Evolutionary conservation across 2,888 invertebrate genomes (phyloP), one percentile per base, ranked within the genome.

Genomic region (Tenthredo scrophulariae): DNA sequence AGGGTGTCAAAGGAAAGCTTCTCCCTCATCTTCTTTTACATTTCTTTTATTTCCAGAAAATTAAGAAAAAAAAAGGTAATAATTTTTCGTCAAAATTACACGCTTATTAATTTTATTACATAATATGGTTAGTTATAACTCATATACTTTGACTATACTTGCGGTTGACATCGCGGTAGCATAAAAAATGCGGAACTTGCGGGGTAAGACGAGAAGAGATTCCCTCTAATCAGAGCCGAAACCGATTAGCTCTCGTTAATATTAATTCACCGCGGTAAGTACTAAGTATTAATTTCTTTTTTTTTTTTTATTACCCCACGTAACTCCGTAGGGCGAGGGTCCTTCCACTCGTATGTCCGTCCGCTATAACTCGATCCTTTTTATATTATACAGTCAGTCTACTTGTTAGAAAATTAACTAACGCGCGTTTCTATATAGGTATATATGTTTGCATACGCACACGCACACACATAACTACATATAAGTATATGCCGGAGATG

Each of bases 241-340:
- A 4, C 83, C 33, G 67, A 83, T 83, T 70, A 83, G 46, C 83
- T 46, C 83, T 50, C 67, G 83, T 83, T 83, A 83, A 83, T 83
- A 83, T 83, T 70, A 67, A 83, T 67, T 67, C 50, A 29, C 26
- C 26, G 29, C 33, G 50, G 77, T 54, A 54, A 29, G 62, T 50
- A 50, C 18, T 54, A 54, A 72, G 72, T 54, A 54, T 54, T 54
- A 18, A 54, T 18, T 54, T 7, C n/a, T 54, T 50, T 46, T 15
- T 4, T 0, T 50, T 54, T 54, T 83, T 83, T 46, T 46, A 83
- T 83, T 83, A 80, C 40, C 80, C 65, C 26, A 80, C 62, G 22
- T 80, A 58, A 22, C 43, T 22, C 62, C 10, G 29, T 50, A 13
- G 62, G 6, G 79, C 29, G 54, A 58, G 40, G 62, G 37, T 37